A percentile compares a stretch with the other conserved stretches of the same genome.
These are phyloP conservation scores for Pristionchus pacificus DNA, from an alignment of 1,140 invertebrate genomes.

Conservation along the genomic window DNA sequence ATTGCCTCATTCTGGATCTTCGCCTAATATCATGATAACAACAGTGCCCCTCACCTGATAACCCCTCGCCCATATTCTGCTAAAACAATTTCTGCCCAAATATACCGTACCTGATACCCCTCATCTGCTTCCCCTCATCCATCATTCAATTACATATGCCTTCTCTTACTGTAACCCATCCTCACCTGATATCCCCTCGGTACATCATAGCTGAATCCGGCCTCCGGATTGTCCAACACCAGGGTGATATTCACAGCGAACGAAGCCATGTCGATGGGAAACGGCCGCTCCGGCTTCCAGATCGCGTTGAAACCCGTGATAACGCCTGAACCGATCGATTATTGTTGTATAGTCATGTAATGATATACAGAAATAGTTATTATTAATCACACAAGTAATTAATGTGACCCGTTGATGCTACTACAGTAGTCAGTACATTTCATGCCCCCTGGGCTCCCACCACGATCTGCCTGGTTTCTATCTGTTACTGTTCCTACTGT, in stretches of 20 bases:
- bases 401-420: no score
- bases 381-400: no score
- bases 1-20: no score
- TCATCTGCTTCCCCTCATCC: neutral
- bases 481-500: no score
- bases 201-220: conserved; percentile 44
- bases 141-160: neutral
- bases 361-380: no score
- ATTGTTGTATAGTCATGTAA: no score
- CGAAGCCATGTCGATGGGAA: conserved; percentile 57
- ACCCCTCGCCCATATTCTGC: no score
- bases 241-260: conserved; percentile 54
- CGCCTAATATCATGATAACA: no score
- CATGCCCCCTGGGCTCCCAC: no score
- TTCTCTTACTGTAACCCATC: neutral
- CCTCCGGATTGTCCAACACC: conserved; percentile 40
- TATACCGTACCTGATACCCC: neutral
- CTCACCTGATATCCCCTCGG: conserved; percentile 52
- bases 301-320: conserved; percentile 46
- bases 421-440: no score
- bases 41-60: no score
- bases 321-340: conserved; percentile 36
- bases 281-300: conserved; percentile 51
- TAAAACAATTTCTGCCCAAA: neutral
- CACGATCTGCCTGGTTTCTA: no score